Evolutionary conservation across 2,797 vertebrate genomes (phyloP), one percentile per base, ranked within the genome.

Genomic region (Dendrocincla tyrannina): DNA sequence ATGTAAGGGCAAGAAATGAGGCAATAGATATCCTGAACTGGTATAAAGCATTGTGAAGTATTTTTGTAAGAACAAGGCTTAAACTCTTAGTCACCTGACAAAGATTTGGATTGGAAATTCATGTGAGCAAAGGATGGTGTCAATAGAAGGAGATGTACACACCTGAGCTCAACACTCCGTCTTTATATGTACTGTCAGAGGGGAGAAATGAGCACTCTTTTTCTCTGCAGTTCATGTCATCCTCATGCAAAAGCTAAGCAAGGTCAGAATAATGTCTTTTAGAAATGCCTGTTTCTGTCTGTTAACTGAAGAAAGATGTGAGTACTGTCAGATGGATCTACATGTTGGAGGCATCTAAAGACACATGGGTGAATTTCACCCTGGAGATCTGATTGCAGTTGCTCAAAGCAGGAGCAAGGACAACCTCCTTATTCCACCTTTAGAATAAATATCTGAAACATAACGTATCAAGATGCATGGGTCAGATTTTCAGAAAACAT

Each of bases 271-370:
- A 52, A 66, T 20, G 17, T 52, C 16, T 84, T 24, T 49, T 42
- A 66, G 24, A 82, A 85, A 11, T 32, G 4, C 10, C 16, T 44
- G 0, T 80, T 74, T 78, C 18, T 55, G 28, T 91, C 47, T 15
- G 0, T 23, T 64, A 15, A 24, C 39, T 41, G 49, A 76, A 55
- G 66, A 20, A 81, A 56, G 23, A 27, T 1, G 0, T 0, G 0
- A 8, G 7, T 77, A 12, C 37, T 74, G 17, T 62, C 39, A 68
- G 28, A 32, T 56, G 11, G 13, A 47, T 59, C 28, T 78, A 3
- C 2, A 1, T 0, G 0, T 7, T 59, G 47, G 37, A 44, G 33
- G 47, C 6, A 3, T n/a, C 41, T 84, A 3, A 74, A 80, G 30
- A n/a, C 11, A 22, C 6, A 1, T 39, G 33, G 2, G 5, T 75